These are phyloP conservation scores for Dasypolia templi DNA, from an alignment of 2,888 invertebrate species.

Conservation along the genomic window DNA sequence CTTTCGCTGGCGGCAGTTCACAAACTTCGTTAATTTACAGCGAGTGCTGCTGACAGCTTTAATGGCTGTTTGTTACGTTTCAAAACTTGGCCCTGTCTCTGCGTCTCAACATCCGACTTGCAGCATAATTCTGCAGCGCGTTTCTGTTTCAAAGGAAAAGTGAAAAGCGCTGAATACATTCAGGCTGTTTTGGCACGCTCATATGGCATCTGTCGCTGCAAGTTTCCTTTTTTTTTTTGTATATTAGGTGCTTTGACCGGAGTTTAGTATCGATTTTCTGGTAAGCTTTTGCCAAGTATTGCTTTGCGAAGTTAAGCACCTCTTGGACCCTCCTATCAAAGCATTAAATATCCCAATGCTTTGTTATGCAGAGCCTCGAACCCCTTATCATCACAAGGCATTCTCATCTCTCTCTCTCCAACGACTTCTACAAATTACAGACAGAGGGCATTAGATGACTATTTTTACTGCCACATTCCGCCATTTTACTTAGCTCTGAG, in stretches of 20 bases:
- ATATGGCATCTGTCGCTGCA: conserved; percentile 8
- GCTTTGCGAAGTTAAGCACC: background rate
- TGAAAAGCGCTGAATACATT: conserved; percentile 24
- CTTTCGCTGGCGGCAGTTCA: conserved; percentile 43
- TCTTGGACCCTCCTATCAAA: background rate
- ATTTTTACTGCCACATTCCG: conserved; percentile 7
- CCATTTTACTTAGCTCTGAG: background rate
- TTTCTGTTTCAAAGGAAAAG: conserved; percentile 18
- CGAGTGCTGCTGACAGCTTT: conserved; percentile 58
- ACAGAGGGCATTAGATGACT: background rate
- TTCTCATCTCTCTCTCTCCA: background rate
- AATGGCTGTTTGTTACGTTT: conserved; percentile 56
- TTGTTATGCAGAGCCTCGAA: background rate
- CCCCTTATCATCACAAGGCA: background rate
- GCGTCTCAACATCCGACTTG: conserved; percentile 32
- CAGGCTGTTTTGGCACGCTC: conserved; percentile 1
- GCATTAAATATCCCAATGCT: background rate
- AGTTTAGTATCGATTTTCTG: background rate
- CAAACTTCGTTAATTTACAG: conserved; percentile 66
- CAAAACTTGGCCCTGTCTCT: conserved; percentile 41
- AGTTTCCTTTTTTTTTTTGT: background rate
- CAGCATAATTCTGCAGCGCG: conserved; percentile 28
- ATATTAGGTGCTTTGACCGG: background rate
- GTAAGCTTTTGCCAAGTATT: background rate
- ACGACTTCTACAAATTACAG: conserved; percentile 1